These are phyloP conservation scores for Spodoptera exigua DNA, from an alignment of 2,888 invertebrate species.

Conservation along the genomic window DNA sequence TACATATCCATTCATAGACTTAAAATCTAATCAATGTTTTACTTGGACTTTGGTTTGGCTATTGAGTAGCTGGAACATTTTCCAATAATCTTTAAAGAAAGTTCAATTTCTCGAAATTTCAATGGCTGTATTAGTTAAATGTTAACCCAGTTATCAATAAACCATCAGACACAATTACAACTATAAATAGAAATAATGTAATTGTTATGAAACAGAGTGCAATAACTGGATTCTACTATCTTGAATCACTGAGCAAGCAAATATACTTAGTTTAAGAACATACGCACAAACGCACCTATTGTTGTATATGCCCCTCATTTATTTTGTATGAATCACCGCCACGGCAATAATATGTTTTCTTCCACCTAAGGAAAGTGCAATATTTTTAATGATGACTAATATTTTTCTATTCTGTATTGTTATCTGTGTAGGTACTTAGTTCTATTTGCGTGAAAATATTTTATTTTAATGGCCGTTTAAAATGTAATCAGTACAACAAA, in stretches of 20 bases:
- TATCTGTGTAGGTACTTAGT: conserved; percentile 4
- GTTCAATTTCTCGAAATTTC: no score
- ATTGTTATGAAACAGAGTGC: no score
- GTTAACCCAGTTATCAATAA: no score
- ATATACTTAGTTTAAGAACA: conserved; percentile 26
- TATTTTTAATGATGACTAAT: conserved; percentile 11
- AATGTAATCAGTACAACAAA: conserved; percentile 16
- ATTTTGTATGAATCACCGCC: conserved; percentile 8
- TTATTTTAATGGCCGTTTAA: conserved; percentile 15
- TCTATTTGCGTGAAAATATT: conserved; percentile 22
- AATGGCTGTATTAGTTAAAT: no score
- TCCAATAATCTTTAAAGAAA: no score
- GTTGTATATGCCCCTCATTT: conserved; percentile 9
- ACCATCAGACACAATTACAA: no score
- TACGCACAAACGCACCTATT: conserved; percentile 12
- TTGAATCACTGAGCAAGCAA: conserved; percentile 15
- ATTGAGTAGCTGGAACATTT: background rate
- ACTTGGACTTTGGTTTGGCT: conserved; percentile 2
- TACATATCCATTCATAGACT: conserved; percentile 22
- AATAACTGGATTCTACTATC: no score
- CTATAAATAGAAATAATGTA: no score
- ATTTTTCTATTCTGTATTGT: background rate
- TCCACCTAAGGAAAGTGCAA: conserved; percentile 8
- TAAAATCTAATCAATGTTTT: conserved; percentile 5
- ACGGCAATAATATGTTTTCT: conserved; percentile 20